Base-by-base conservation (phyloP, 2,113 vertebrate genomes). In the Anthoscopus minutus region DNA sequence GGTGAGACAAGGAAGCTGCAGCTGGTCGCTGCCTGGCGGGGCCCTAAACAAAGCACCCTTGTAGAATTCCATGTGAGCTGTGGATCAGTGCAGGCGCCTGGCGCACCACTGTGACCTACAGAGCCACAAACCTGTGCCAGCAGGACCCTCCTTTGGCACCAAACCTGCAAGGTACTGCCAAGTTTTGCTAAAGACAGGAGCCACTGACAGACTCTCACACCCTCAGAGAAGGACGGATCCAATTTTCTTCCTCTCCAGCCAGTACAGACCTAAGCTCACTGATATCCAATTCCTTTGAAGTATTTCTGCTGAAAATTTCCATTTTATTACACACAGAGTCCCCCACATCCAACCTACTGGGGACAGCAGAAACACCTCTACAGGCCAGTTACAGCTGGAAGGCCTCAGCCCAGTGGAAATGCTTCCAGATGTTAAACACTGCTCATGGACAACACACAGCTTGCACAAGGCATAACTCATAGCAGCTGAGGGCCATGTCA, bases 61-160 rank as follows among this genome's bases (percentile, higher is more conserved):
- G 10, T 20, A 31, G 37, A 73, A 50, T 8, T 6, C 4, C 22
- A 31, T 0, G 4, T 23, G 14, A 66, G 35, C 13, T 72, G 15
- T 14, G 2, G 0, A 67, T 25, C 28, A 27, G 19, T 8, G 15
- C 61, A 38, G n/a, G 21, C 17, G 18, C 30, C 35, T 28, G 37
- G 24, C 17, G 33, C 35, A 5, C 1, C 14, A 17, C 0, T 4
- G 27, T 3, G 4, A 37, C 44, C 53, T 19, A 23, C 25, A 57
- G 19, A 81, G 30, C 3, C 66, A 64, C 0, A 0, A 64, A 37
- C 10, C 17, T 64, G 20, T 4, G 1, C 33, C 28, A 69, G 25
- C 28, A 72, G 35, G 17, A 31, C 54, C 22, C 33, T 62, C 48
- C 61, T 53, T 6, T 6, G 4, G 28, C 45, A 79, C 12, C 45